phyloP scores from a whole-genome alignment of 2,888 invertebrate species.

The Yponomeuta evonymella region DNA sequence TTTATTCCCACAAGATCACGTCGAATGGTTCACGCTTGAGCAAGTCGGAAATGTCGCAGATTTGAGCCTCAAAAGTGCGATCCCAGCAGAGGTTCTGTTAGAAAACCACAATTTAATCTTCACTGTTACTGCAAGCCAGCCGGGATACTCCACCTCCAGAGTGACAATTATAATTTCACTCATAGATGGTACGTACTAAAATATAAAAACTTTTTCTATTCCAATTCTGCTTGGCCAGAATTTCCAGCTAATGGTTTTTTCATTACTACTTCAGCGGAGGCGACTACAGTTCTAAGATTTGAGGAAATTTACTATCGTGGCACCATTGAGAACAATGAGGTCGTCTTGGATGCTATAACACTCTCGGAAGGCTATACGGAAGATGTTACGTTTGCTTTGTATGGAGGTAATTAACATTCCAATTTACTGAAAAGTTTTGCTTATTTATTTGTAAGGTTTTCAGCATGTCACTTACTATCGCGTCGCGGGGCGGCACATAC shows the following conservation, averaged over 20 bases:
- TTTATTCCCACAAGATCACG: background rate
- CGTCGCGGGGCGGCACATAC: too few relatives aligned
- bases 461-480: too few relatives aligned
- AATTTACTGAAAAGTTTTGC: too few relatives aligned
- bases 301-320: constrained; percentile 33
- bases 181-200: constrained; percentile 3
- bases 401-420: constrained; percentile 30
- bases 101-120: constrained; percentile 13
- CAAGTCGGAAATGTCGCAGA: constrained; percentile 9
- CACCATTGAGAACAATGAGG: constrained; percentile 24
- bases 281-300: constrained; percentile 29
- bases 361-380: constrained; percentile 31
- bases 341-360: constrained; percentile 29
- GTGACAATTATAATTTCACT: constrained; percentile 10
- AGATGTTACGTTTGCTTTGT: constrained; percentile 30
- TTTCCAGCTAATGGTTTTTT: background rate
- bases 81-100: constrained; percentile 5
- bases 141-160: background rate
- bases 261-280: background rate
- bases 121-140: constrained; percentile 6
- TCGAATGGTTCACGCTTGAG: constrained; percentile 5
- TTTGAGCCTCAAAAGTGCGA: background rate
- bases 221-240: background rate
- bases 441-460: too few relatives aligned
- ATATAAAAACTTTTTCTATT: background rate